These are phyloP conservation scores for Porites australiensis DNA, from an alignment of 64 coral and sea anemone species.

Conservation along the genomic window DNA sequence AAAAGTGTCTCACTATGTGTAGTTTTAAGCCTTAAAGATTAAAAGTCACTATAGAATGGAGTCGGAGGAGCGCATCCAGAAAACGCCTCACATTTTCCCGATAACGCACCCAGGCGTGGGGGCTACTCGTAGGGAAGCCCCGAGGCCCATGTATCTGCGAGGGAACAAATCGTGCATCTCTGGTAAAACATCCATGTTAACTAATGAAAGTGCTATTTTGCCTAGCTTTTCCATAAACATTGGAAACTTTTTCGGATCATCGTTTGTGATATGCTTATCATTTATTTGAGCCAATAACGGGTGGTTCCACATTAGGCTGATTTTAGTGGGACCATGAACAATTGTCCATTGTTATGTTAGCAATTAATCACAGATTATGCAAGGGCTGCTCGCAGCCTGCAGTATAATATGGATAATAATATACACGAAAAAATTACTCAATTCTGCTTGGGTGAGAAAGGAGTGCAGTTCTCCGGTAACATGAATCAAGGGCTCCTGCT, in stretches of 20 bases:
- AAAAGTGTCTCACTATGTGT: background rate
- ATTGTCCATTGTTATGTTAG: too few relatives aligned
- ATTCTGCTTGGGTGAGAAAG: too few relatives aligned
- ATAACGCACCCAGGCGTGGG: too few relatives aligned
- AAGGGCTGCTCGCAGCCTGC: too few relatives aligned
- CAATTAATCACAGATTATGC: too few relatives aligned
- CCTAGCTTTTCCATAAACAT: background rate
- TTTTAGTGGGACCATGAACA: too few relatives aligned
- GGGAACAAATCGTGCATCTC: background rate
- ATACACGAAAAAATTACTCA: too few relatives aligned
- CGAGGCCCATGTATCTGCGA: background rate
- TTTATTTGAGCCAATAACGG: too few relatives aligned
- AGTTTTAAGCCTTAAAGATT: background rate
- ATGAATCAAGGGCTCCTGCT: too few relatives aligned
- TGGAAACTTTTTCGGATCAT: background rate
- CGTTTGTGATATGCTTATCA: background rate
- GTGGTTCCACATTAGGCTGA: too few relatives aligned
- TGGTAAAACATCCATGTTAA: conserved; percentile 6
- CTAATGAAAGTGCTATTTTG: background rate
- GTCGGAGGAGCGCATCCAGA: background rate
- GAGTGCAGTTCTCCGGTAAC: too few relatives aligned
- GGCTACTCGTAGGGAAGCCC: background rate
- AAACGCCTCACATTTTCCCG: background rate
- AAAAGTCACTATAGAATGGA: background rate
- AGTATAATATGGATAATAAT: too few relatives aligned